Evolutionary conservation across 2,888 invertebrate genomes (phyloP).

Genomic region (Mycalesis mineus): DNA sequence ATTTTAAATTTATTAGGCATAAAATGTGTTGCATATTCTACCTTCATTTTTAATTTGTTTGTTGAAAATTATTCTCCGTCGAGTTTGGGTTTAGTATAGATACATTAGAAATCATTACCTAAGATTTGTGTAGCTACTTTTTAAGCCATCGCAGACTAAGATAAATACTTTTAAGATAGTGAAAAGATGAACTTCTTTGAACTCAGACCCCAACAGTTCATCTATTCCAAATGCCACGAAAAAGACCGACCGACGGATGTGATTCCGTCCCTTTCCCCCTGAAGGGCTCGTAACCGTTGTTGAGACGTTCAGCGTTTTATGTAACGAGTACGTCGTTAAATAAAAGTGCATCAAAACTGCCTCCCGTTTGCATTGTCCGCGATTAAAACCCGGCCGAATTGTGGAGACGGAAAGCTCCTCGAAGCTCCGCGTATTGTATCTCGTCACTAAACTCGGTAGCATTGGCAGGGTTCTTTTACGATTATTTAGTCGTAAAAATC

Average conservation of each 20-base stretch:
- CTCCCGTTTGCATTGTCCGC: conserved; percentile 73
- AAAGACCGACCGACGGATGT: conserved; percentile 34
- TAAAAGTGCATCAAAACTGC: conserved; percentile 76
- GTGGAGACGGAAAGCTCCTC: conserved; percentile 33
- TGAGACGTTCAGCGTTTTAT: conserved; percentile 74
- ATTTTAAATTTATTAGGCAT: too few relatives aligned
- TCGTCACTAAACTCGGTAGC: conserved; percentile 48
- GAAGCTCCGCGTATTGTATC: conserved; percentile 30
- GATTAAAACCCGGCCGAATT: conserved; percentile 60
- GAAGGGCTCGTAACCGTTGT: conserved; percentile 60
- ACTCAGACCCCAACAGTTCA: neutral
- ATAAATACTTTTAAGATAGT: too few relatives aligned
- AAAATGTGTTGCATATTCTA: too few relatives aligned
- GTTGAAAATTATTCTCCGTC: too few relatives aligned
- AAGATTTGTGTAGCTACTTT: too few relatives aligned
- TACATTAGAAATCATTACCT: too few relatives aligned
- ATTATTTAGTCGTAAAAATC: conserved; percentile 80
- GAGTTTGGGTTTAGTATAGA: too few relatives aligned
- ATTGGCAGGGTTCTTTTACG: conserved; percentile 74
- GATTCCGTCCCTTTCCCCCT: conserved; percentile 44
- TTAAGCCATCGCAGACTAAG: too few relatives aligned
- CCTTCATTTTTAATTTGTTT: too few relatives aligned
- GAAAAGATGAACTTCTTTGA: conserved; percentile 6
- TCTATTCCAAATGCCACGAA: conserved; percentile 29
- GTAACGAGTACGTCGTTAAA: conserved; percentile 75